phyloP scores from a whole-genome alignment of 2,113 vertebrate species.

The Protobothrops mucrosquamatus region DNA sequence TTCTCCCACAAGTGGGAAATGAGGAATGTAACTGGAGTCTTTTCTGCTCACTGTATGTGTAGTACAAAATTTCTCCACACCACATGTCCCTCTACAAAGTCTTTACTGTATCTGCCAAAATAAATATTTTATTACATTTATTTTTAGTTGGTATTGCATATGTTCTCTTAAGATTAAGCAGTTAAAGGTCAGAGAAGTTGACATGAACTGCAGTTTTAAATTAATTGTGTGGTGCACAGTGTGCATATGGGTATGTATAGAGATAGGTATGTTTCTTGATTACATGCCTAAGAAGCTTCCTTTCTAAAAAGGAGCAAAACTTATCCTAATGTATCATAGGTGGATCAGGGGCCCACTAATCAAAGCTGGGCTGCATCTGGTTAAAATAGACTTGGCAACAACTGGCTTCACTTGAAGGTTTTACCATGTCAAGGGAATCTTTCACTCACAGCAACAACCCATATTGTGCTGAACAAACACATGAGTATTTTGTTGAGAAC shows the following conservation, averaged over 20 bases:
- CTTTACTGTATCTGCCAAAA: slow-evolving; percentile 68
- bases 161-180: slow-evolving; percentile 66
- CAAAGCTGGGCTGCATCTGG: slow-evolving; percentile 75
- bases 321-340: slow-evolving; percentile 80
- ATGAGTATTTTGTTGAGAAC: slow-evolving; percentile 91
- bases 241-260: slow-evolving; percentile 12
- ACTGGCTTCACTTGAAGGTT: slow-evolving; percentile 78
- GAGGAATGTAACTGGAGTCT: slow-evolving; percentile 64
- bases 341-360: slow-evolving; percentile 78
- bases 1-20: slow-evolving; percentile 69
- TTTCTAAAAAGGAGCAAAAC: slow-evolving; percentile 71
- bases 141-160: slow-evolving; percentile 68
- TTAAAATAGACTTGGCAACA: slow-evolving; percentile 76
- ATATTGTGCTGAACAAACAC: slow-evolving; percentile 84
- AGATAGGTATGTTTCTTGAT: slow-evolving; percentile 61
- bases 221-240: slow-evolving; percentile 53
- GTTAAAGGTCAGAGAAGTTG: slow-evolving; percentile 72
- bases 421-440: slow-evolving; percentile 84
- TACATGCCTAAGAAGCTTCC: slow-evolving; percentile 72
- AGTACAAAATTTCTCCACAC: slow-evolving; percentile 67
- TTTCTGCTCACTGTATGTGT: slow-evolving; percentile 67
- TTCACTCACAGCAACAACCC: slow-evolving; percentile 82
- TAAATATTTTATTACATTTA: slow-evolving; percentile 73
- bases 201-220: slow-evolving; percentile 68
- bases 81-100: slow-evolving; percentile 65